Evolutionary conservation across 1,140 invertebrate genomes (phyloP).

Genomic region (Pissodes strobi): DNA sequence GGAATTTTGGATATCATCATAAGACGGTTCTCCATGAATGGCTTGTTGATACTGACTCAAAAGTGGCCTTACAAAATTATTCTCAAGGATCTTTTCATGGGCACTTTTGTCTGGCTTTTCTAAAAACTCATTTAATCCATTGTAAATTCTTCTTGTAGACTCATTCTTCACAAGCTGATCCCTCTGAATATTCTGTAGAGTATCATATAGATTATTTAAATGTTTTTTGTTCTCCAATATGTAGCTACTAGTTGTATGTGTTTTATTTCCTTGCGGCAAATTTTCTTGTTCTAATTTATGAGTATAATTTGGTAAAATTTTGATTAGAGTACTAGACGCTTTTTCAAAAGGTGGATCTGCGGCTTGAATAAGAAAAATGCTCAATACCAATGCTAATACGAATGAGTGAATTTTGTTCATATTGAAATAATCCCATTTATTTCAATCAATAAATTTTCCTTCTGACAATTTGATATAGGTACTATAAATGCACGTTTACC

Average conservation of each 20-base stretch:
- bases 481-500: too few relatives aligned
- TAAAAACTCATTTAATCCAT: slow-evolving; percentile 42
- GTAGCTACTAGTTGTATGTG: not conserved
- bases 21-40: slow-evolving; percentile 38
- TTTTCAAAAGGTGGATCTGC: slow-evolving; percentile 47
- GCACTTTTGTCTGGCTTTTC: slow-evolving; percentile 43
- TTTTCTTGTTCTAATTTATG: slow-evolving; percentile 29
- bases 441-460: not conserved
- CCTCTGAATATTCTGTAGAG: slow-evolving; percentile 15
- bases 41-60: slow-evolving; percentile 47
- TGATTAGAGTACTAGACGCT: slow-evolving; percentile 18
- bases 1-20: slow-evolving; percentile 18
- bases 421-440: slow-evolving; percentile 52
- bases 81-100: slow-evolving; percentile 49
- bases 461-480: too few relatives aligned
- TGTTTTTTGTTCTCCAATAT: not conserved
- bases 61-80: slow-evolving; percentile 50
- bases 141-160: slow-evolving; percentile 26
- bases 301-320: slow-evolving; percentile 31
- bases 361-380: slow-evolving; percentile 54
- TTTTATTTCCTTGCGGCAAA: slow-evolving; percentile 19
- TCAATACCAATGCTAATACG: slow-evolving; percentile 51
- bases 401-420: slow-evolving; percentile 55
- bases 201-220: slow-evolving; percentile 5
- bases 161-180: not conserved